Percentiles rank a stretch among this genome's conserved stretches.
These are phyloP conservation scores for Glaucopsyche alexis DNA, from an alignment of 2,888 invertebrate genomes.

Conservation along the genomic window DNA sequence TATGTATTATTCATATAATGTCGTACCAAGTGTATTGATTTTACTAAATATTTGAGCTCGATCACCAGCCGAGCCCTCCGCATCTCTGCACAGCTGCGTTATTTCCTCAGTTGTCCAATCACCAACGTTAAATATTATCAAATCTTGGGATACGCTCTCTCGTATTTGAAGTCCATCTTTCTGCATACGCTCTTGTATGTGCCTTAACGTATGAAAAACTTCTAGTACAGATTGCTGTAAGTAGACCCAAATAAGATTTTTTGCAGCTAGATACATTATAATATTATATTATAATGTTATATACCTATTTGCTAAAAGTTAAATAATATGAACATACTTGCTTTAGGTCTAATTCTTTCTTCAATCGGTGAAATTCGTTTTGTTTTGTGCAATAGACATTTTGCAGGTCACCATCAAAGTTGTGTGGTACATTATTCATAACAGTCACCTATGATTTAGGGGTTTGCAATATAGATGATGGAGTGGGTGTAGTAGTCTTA, in stretches of 20 bases:
- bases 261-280: neutral
- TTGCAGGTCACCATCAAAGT: constrained; percentile 42
- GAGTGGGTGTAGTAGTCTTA: neutral
- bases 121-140: constrained; percentile 66
- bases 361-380: constrained; percentile 59
- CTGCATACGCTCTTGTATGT: constrained; percentile 57
- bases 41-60: constrained; percentile 55
- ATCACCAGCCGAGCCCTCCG: constrained; percentile 48
- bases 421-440: neutral
- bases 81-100: constrained; percentile 59
- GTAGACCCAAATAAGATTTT: neutral
- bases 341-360: constrained; percentile 71
- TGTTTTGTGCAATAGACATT: constrained; percentile 52
- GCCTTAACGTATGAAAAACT: constrained; percentile 57
- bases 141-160: constrained; percentile 57
- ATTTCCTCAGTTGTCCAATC: constrained; percentile 70
- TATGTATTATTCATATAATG: neutral
- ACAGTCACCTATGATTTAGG: neutral
- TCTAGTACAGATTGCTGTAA: constrained; percentile 64
- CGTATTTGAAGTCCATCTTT: constrained; percentile 53
- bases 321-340: constrained; percentile 50
- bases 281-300: too few species aligned
- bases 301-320: constrained; percentile 8
- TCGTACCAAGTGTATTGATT: constrained; percentile 52
- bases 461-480: neutral